Conservation (phyloP, 2,797 vertebrate genomes). For the Odontamblyopus rebecca region DNA sequence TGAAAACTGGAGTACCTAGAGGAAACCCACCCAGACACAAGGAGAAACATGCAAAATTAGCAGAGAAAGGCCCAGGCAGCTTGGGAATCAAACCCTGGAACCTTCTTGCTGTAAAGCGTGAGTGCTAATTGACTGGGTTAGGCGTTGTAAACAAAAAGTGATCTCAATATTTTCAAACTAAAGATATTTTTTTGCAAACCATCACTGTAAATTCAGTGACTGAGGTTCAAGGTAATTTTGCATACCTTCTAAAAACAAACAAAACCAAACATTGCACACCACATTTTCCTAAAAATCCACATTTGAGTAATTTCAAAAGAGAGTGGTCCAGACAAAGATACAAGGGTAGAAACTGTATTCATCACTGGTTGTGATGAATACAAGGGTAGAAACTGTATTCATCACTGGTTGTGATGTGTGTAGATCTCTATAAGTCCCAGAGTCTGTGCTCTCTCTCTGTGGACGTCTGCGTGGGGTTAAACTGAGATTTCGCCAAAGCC, state of each 20-base stretch:
- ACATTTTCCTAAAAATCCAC: background rate
- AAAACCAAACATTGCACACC: background rate
- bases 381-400: too few species aligned
- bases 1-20: too few species aligned
- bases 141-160: too few species aligned
- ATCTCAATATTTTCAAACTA: background rate
- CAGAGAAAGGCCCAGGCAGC: too few species aligned
- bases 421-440: constrained; percentile 57
- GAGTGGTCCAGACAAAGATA: background rate
- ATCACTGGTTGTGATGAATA: constrained; percentile 59
- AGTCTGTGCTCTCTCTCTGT: constrained; percentile 45
- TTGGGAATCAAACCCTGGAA: too few species aligned
- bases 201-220: too few species aligned
- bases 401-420: constrained; percentile 59
- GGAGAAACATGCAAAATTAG: too few species aligned
- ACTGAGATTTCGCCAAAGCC: constrained; percentile 57
- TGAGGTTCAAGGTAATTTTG: background rate
- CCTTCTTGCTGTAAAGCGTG: too few species aligned
- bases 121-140: too few species aligned
- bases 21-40: too few species aligned
- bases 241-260: background rate
- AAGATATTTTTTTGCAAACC: background rate
- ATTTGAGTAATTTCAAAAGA: background rate
- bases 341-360: constrained; percentile 19
- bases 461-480: constrained; percentile 59